Conservation (phyloP, 1,140 invertebrate species). For the Ylistrum balloti region DNA sequence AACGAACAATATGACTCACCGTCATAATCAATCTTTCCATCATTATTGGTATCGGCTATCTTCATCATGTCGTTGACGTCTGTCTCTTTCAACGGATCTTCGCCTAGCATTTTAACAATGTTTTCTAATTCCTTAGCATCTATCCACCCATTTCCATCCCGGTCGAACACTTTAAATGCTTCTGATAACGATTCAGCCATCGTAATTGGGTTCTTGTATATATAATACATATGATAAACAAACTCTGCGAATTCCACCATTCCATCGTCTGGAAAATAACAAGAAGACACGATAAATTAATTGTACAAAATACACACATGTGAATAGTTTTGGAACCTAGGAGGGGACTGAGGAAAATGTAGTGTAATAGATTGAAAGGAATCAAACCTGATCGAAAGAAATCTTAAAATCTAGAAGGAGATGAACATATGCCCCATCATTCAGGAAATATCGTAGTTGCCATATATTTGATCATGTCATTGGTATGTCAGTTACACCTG, state of each 20-base stretch:
- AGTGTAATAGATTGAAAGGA: no score
- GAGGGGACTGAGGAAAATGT: no score
- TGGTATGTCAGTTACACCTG: no score
- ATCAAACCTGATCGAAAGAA: no score
- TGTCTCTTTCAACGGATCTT: slow-evolving; percentile 44
- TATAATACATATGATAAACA: neutral
- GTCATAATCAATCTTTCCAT: slow-evolving; percentile 55
- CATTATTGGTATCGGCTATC: slow-evolving; percentile 47
- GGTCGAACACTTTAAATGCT: slow-evolving; percentile 15
- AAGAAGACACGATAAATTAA: no score
- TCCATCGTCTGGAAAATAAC: neutral
- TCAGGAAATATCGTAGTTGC: no score
- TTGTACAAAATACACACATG: no score
- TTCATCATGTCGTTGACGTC: slow-evolving; percentile 51
- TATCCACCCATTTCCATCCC: neutral
- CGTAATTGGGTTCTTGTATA: neutral
- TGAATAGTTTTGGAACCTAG: no score
- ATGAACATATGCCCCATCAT: no score
- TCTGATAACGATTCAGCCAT: neutral
- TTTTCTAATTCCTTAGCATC: neutral
- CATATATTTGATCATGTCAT: no score
- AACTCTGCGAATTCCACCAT: neutral
- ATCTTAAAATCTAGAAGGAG: no score
- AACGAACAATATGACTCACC: no score
- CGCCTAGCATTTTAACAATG: neutral